Evolutionary conservation across 2,888 invertebrate species (phyloP), one percentile per base, ranked within the genome.

Genomic region (Papilio gigon): DNA sequence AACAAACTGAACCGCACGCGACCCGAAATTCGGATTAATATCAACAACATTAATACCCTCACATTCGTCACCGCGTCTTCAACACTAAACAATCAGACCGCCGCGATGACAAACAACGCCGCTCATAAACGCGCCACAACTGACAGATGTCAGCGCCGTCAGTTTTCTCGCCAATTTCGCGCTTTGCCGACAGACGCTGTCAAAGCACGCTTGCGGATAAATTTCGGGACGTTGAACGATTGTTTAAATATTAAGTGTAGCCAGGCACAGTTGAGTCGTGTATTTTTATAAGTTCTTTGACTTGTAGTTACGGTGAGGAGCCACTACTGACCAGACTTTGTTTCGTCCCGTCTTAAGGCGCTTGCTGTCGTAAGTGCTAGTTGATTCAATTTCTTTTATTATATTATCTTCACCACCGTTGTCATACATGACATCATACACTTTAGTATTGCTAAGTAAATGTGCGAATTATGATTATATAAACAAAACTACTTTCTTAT

Each of bases 61-160:
- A 59, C 50, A 66, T 66, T 47, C 37, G 47, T 60, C 60, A 60
- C 17, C 60, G 50, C 50, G 60, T 50, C 67, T 53, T 67, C 67
- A 40, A 40, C 58, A 33, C 40, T 20, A 60, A 37, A 58, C 47
- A 61, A 40, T 50, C 50, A 50, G 50, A 37, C 60, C 47, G 25
- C 60, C 47, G 47, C 27, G 56, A 22, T 50, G 59, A 67, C 66
- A 67, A 50, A 60, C 66, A 37, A 17, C 59, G 12, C 66, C 47
- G 20, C 66, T 50, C 60, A 60, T 60, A 60, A 60, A 60, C 66
- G 47, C 59, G 66, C 47, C 66, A 33, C 44, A 62, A 62, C 44
- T 65, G 65, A 58, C 47, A 37, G 35, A 47, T 35, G 66, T 60
- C 65, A 40, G 59, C 65, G 58, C 44, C 44, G 66, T 35, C 60